These are phyloP conservation scores for Andrena cerasifolii DNA, from an alignment of 1,140 invertebrate genomes.

Conservation along the genomic window DNA sequence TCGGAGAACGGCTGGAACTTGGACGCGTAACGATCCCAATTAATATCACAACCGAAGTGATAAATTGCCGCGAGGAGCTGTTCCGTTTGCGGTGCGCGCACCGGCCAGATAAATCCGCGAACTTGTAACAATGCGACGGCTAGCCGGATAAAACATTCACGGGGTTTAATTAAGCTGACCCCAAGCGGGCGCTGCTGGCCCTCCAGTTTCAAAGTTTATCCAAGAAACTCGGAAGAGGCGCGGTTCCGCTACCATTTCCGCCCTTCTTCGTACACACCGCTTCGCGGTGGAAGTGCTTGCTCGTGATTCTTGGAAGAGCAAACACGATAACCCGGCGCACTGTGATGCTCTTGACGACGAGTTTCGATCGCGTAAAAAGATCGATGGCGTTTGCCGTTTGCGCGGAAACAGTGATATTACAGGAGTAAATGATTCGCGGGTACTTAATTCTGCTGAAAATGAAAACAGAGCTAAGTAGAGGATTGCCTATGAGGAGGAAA, in stretches of 20 bases:
- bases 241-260: background rate
- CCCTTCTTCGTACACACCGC: background rate
- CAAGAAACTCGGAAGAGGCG: background rate
- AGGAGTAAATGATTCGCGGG: too few relatives aligned
- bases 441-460: too few relatives aligned
- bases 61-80: conserved; percentile 21
- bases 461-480: too few relatives aligned
- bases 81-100: conserved; percentile 6
- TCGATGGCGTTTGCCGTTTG: too few relatives aligned
- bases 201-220: conserved; percentile 31
- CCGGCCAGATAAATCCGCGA: conserved; percentile 44
- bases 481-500: too few relatives aligned
- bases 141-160: conserved; percentile 39
- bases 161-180: conserved; percentile 55
- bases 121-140: conserved; percentile 32
- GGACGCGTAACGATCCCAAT: conserved; percentile 25
- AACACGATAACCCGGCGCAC: background rate
- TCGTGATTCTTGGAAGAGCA: background rate
- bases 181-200: conserved; percentile 16
- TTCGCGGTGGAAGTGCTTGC: background rate
- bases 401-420: too few relatives aligned
- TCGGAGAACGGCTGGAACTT: too few relatives aligned
- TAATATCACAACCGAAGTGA: conserved; percentile 8
- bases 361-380: too few relatives aligned
- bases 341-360: background rate